Evolutionary conservation across 2,797 vertebrate genomes (phyloP).

Genomic region (Fistularia tabacaria): DNA sequence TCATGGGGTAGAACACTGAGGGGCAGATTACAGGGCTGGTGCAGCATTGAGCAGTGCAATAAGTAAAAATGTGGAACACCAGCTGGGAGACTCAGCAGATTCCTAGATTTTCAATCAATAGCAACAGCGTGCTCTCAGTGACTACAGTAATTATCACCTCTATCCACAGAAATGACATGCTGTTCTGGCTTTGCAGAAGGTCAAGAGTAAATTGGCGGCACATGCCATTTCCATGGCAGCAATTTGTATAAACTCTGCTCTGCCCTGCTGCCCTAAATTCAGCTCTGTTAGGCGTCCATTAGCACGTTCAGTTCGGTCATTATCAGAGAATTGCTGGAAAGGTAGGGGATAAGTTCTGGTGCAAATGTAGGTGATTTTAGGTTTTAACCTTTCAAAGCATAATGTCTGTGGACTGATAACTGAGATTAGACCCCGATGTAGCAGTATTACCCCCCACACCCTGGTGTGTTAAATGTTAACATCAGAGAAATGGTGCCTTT

Average conservation of each 20-base stretch:
- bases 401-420: too few relatives aligned
- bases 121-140: slow-evolving; percentile 4
- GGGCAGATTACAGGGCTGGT: slow-evolving; percentile 16
- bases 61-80: slow-evolving; percentile 26
- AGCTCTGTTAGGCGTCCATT: slow-evolving; percentile 8
- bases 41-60: slow-evolving; percentile 13
- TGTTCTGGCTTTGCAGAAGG: slow-evolving; percentile 12
- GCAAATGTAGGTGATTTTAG: background rate
- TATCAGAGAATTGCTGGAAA: background rate
- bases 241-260: background rate
- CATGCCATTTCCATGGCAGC: slow-evolving; percentile 28
- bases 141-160: slow-evolving; percentile 33
- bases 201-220: slow-evolving; percentile 18
- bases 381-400: too few relatives aligned
- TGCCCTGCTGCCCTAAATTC: slow-evolving; percentile 1
- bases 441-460: too few relatives aligned
- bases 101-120: slow-evolving; percentile 26
- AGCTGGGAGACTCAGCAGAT: slow-evolving; percentile 14
- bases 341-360: background rate
- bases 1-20: slow-evolving; percentile 6
- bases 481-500: too few relatives aligned
- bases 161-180: slow-evolving; percentile 20
- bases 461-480: too few relatives aligned
- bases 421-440: too few relatives aligned
- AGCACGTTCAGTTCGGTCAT: background rate